Conservation (phyloP, 1,140 invertebrate species). For the Drosophila obscura region DNA sequence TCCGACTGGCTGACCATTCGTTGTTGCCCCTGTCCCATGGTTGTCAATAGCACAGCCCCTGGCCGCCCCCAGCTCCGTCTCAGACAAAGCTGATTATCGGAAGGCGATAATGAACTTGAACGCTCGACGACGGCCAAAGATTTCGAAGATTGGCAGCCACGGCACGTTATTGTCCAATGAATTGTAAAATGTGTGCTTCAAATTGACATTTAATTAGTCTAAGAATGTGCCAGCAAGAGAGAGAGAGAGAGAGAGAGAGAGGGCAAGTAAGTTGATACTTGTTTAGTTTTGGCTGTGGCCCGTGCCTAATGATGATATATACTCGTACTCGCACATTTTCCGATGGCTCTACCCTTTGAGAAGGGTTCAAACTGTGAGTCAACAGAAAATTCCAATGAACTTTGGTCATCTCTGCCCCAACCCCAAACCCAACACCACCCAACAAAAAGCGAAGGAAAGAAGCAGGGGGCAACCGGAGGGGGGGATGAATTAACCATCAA, state of each 20-base stretch:
- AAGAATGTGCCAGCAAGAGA: constrained; percentile 10
- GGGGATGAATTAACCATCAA: constrained; percentile 38
- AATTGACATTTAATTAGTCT: constrained; percentile 75
- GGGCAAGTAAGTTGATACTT: constrained; percentile 54
- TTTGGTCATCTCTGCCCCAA: background rate
- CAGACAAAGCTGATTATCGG: constrained; percentile 57
- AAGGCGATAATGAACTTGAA: constrained; percentile 70
- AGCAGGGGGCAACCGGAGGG: background rate
- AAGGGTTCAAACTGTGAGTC: constrained; percentile 55
- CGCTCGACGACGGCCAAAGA: constrained; percentile 27
- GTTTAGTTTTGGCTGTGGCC: constrained; percentile 12
- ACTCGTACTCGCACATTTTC: constrained; percentile 50
- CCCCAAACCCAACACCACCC: too few relatives aligned
- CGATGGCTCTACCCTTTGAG: constrained; percentile 42
- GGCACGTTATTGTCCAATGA: constrained; percentile 71
- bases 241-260: constrained; percentile 1
- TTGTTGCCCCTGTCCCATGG: constrained; percentile 55
- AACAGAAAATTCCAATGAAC: constrained; percentile 22
- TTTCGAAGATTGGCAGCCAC: constrained; percentile 36
- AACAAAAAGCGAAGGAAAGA: too few relatives aligned
- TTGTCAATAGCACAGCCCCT: constrained; percentile 65
- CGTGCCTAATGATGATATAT: constrained; percentile 72
- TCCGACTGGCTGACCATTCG: constrained; percentile 38
- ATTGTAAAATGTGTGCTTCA: constrained; percentile 71
- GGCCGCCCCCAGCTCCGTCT: background rate